Evolutionary conservation across 2,888 invertebrate species (phyloP), one percentile per base, ranked within the genome.

Genomic region (Limnephilus auricula): DNA sequence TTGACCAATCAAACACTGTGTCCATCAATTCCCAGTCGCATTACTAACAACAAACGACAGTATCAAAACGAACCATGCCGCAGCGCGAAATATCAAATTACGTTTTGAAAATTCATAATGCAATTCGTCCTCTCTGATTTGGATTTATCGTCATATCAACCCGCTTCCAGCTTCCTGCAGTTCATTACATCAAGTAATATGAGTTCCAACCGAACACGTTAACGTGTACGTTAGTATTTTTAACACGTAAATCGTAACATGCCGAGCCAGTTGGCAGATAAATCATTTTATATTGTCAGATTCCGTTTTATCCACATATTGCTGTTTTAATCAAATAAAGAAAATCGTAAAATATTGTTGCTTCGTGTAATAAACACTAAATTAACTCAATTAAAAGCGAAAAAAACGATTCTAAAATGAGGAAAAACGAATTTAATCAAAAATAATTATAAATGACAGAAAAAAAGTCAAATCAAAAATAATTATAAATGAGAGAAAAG

Each of bases 81-180:
- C 45, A 85, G 85, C 13, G 30, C 5, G 85, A 65, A 37, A 40
- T 65, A 87, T 87, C 87, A 87, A 87, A 87, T 87, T 87, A 78
- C 87, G 5, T 50, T 87, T 87, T 32, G 65, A 87, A 87, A 87
- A 87, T 87, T 87, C 32, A 87, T 87, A 87, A 78, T 78, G 78
- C 87, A 87, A 87, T 87, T 18, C 87, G 32, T 18, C 87, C 15
- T 30, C 15, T 65, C 87, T 32, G 32, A 87, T 87, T 87, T 34
- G 31, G 32, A 87, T 87, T 87, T 87, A 87, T 65, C 15, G 34
- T 65, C 65, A 32, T 32, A 45, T 45, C 85, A 85, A 30, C 45
- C 30, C 32, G 32, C 32, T 31, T 31, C 32, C 80, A 15, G 80
- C 31, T 65, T 32, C 85, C 85, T 45, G 85, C 85, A 85, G 37